Evolutionary conservation across 2,888 invertebrate genomes (phyloP).

Genomic region (Leptinotarsa rubiginosa): DNA sequence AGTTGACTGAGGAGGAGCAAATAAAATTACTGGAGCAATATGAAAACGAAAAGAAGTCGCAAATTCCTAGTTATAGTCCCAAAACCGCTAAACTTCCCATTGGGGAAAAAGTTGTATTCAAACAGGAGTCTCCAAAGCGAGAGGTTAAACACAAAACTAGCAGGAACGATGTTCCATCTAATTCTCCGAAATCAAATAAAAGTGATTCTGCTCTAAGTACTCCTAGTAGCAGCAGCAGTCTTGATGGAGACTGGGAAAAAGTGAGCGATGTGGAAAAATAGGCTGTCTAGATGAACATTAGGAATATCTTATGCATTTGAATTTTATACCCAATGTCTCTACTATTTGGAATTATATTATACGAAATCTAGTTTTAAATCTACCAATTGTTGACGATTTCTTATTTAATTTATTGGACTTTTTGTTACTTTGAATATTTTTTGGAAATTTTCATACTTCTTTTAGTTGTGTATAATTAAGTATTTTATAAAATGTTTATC

Average conservation of each 20-base stretch:
- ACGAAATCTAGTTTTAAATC: slow-evolving; percentile 21
- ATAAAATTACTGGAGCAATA: slow-evolving; percentile 76
- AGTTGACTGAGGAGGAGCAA: slow-evolving; percentile 79
- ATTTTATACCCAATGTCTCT: slow-evolving; percentile 20
- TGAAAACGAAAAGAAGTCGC: slow-evolving; percentile 70
- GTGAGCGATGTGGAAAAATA: slow-evolving; percentile 55
- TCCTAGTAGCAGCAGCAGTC: slow-evolving; percentile 60
- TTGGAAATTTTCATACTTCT: slow-evolving; percentile 44
- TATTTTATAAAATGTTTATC: slow-evolving; percentile 49
- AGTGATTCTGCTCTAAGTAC: slow-evolving; percentile 56
- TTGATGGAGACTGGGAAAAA: slow-evolving; percentile 67
- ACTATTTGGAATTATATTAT: slow-evolving; percentile 23
- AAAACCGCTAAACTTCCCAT: slow-evolving; percentile 49
- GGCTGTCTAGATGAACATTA: slow-evolving; percentile 4
- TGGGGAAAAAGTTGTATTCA: slow-evolving; percentile 44
- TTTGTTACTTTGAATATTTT: slow-evolving; percentile 35
- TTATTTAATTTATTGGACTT: slow-evolving; percentile 44
- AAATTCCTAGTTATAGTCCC: slow-evolving; percentile 40
- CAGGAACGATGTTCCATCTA: slow-evolving; percentile 33
- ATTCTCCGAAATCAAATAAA: slow-evolving; percentile 53
- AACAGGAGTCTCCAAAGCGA: slow-evolving; percentile 52
- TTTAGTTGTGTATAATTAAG: slow-evolving; percentile 46
- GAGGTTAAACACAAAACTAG: slow-evolving; percentile 36
- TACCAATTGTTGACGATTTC: slow-evolving; percentile 36
- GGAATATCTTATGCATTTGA: slow-evolving; percentile 7